These are phyloP conservation scores for Gambusia holbrooki DNA, from an alignment of 2,113 vertebrate species.

Conservation along the genomic window DNA sequence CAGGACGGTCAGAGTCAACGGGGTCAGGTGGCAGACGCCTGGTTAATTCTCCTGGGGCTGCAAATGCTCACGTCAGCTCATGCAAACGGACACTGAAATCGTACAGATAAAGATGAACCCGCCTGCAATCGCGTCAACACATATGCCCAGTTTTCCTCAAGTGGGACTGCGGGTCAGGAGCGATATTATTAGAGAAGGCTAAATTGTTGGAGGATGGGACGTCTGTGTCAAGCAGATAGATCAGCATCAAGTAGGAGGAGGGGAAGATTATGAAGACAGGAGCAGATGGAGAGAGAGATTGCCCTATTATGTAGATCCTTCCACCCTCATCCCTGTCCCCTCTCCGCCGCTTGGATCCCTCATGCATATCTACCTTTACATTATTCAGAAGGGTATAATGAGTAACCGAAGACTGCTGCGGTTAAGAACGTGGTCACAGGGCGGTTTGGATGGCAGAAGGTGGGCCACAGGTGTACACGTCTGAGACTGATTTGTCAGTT, in stretches of 20 bases:
- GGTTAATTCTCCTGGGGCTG: slow-evolving; percentile 79
- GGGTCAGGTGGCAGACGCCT: slow-evolving; percentile 82
- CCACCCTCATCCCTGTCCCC: slow-evolving; percentile 44
- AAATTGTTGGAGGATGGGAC: slow-evolving; percentile 12
- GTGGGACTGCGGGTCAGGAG: neutral
- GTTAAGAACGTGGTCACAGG: slow-evolving; percentile 18
- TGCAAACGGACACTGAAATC: slow-evolving; percentile 37
- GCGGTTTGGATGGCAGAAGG: slow-evolving; percentile 70
- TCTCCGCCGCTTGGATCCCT: slow-evolving; percentile 36
- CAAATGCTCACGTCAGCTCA: slow-evolving; percentile 45
- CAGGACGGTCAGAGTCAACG: slow-evolving; percentile 69
- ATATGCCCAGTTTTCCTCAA: neutral
- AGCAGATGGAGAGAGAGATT: slow-evolving; percentile 77
- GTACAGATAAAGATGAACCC: slow-evolving; percentile 22
- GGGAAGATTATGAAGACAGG: slow-evolving; percentile 63
- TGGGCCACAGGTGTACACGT: slow-evolving; percentile 78
- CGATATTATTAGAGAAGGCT: slow-evolving; percentile 1
- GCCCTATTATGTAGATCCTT: slow-evolving; percentile 74
- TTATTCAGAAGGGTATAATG: slow-evolving; percentile 78
- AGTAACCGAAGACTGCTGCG: slow-evolving; percentile 55
- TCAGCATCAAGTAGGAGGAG: slow-evolving; percentile 54
- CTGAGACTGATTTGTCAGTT: slow-evolving; percentile 69
- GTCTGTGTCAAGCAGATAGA: slow-evolving; percentile 44
- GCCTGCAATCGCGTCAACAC: neutral
- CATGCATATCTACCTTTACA: slow-evolving; percentile 77